Evolutionary conservation across 2,797 vertebrate genomes (phyloP).

Genomic region (Syncerus caffer): DNA sequence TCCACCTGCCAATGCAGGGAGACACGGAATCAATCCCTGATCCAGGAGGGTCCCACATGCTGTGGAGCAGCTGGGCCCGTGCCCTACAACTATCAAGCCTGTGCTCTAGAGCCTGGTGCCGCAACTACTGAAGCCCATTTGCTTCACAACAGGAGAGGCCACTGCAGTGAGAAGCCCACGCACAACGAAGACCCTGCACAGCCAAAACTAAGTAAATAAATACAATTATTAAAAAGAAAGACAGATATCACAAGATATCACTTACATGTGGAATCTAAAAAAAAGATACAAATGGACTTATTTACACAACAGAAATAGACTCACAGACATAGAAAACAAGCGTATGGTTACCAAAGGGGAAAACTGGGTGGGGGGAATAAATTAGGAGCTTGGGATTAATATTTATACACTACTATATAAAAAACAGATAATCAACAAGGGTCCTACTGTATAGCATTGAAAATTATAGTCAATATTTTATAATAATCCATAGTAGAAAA

Average conservation of each 20-base stretch:
- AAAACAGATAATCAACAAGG: not conserved
- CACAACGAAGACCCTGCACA: not conserved
- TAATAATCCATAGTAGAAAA: not conserved
- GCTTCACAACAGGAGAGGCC: not conserved
- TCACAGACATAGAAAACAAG: not conserved
- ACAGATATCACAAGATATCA: not conserved
- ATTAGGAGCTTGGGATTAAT: not conserved
- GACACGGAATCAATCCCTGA: not conserved
- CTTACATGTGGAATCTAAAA: not conserved
- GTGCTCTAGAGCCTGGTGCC: not conserved
- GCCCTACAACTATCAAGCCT: not conserved
- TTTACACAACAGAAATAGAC: not conserved
- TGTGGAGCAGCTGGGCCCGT: not conserved
- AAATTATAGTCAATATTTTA: not conserved
- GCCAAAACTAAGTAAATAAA: not conserved
- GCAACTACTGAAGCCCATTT: not conserved
- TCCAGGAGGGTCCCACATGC: not conserved
- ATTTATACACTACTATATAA: not conserved
- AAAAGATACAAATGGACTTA: not conserved
- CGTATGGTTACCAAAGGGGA: not conserved
- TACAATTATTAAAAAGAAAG: not conserved
- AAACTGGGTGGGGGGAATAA: not conserved
- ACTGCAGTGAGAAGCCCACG: not conserved
- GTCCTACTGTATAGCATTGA: not conserved
- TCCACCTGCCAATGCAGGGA: not conserved